phyloP scores from a whole-genome alignment of 2,888 invertebrate genomes.

The Agrochola macilenta region DNA sequence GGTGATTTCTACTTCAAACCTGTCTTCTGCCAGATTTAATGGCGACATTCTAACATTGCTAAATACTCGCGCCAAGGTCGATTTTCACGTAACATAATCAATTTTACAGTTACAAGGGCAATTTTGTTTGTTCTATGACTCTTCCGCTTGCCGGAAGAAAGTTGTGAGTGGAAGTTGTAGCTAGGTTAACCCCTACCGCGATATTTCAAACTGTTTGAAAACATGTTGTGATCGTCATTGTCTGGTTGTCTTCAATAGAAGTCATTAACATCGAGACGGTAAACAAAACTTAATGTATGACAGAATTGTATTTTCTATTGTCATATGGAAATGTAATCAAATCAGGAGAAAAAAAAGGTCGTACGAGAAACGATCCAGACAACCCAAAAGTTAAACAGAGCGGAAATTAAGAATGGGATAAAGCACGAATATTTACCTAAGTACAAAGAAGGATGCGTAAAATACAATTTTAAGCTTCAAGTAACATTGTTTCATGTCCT shows the following conservation, averaged over 20 bases:
- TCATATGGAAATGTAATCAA: conserved; percentile 18
- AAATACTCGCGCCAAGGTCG: conserved; percentile 64
- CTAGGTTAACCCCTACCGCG: conserved; percentile 17
- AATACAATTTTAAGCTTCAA: conserved; percentile 28
- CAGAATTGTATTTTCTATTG: conserved; percentile 7
- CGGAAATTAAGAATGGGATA: conserved; percentile 38
- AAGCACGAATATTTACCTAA: conserved; percentile 1
- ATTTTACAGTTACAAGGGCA: conserved; percentile 47
- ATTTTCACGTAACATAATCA: conserved; percentile 64
- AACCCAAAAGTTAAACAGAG: conserved; percentile 47
- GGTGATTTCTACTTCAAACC: conserved; percentile 62
- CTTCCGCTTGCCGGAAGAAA: conserved; percentile 57
- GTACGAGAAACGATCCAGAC: conserved; percentile 4
- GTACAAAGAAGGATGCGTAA: neutral
- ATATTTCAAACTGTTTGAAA: conserved; percentile 43
- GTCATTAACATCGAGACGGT: conserved; percentile 51
- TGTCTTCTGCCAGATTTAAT: conserved; percentile 59
- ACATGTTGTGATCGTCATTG: conserved; percentile 43
- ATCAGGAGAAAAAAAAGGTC: conserved; percentile 18
- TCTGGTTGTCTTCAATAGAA: conserved; percentile 43
- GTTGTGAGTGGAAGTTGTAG: conserved; percentile 13
- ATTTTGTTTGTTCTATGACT: conserved; percentile 46
- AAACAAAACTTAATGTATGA: conserved; percentile 45
- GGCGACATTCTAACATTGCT: conserved; percentile 57
- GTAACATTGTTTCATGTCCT: conserved; percentile 19